Percentiles rank a stretch among this genome's conserved stretches.
phyloP scores from a whole-genome alignment of 2,888 invertebrate genomes.

The Halictus quadricinctus region DNA sequence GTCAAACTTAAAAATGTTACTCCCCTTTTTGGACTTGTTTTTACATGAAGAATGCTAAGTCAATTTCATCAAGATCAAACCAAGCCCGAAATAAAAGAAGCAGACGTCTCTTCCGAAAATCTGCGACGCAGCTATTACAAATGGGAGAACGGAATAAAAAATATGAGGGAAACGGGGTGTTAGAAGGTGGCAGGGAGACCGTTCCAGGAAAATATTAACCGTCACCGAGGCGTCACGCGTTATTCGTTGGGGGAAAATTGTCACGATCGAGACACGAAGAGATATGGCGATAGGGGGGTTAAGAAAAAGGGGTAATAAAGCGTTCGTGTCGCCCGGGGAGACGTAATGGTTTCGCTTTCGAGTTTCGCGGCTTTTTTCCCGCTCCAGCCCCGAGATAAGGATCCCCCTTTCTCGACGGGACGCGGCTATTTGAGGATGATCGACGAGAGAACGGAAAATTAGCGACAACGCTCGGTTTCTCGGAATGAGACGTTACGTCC shows the following conservation, averaged over 20 bases:
- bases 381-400: conserved; percentile 5
- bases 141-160: background rate
- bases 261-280: background rate
- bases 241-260: background rate
- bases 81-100: background rate
- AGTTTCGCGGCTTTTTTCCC: conserved; percentile 27
- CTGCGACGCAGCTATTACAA: background rate
- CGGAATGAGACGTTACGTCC: conserved; percentile 49
- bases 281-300: background rate
- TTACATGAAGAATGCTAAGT: too few relatives aligned
- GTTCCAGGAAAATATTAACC: background rate
- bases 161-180: background rate
- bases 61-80: too few relatives aligned
- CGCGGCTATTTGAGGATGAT: conserved; percentile 51
- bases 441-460: conserved; percentile 56
- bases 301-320: conserved; percentile 14
- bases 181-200: too few relatives aligned
- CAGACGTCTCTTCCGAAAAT: background rate
- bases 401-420: conserved; percentile 7
- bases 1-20: too few relatives aligned
- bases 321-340: background rate
- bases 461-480: conserved; percentile 50
- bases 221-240: background rate
- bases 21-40: too few relatives aligned
- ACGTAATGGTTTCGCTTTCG: conserved; percentile 39